A percentile compares a stretch with the other conserved stretches of the same genome.
These are phyloP conservation scores for Chloebia gouldiae DNA, from an alignment of 2,113 vertebrate genomes.

Conservation along the genomic window DNA sequence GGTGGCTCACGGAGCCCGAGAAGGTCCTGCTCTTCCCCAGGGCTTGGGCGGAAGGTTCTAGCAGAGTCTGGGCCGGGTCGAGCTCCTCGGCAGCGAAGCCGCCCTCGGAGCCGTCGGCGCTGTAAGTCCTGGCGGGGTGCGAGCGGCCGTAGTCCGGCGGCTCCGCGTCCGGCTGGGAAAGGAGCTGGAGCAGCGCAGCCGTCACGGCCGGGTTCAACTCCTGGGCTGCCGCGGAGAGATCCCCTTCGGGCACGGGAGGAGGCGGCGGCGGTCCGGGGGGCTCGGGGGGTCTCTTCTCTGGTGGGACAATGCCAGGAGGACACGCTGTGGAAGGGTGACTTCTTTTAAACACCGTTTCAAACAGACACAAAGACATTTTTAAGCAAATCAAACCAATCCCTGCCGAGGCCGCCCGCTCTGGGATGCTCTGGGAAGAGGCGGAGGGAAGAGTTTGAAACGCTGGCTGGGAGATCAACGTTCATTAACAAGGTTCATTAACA, in stretches of 20 bases:
- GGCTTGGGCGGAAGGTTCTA: slow-evolving; percentile 72
- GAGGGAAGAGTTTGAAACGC: background rate
- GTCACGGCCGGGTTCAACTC: slow-evolving; percentile 89
- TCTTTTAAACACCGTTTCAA: slow-evolving; percentile 76
- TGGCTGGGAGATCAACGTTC: background rate
- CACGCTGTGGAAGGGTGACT: slow-evolving; percentile 83
- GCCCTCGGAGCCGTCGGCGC: slow-evolving; percentile 68
- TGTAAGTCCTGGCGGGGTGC: slow-evolving; percentile 74
- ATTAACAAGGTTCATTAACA: background rate
- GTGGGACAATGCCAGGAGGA: slow-evolving; percentile 79
- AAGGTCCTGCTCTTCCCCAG: slow-evolving; percentile 83
- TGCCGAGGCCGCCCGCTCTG: background rate
- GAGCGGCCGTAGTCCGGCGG: slow-evolving; percentile 41
- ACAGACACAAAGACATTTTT: slow-evolving; percentile 1
- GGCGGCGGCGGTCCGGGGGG: slow-evolving; percentile 78
- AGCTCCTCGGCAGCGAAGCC: no score
- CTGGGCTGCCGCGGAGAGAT: slow-evolving; percentile 66
- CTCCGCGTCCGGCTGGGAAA: slow-evolving; percentile 88
- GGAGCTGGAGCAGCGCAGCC: slow-evolving; percentile 90
- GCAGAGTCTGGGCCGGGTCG: slow-evolving; percentile 67
- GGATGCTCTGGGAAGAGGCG: background rate
- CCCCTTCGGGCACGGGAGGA: slow-evolving; percentile 64
- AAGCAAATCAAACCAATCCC: background rate
- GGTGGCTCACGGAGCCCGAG: slow-evolving; percentile 79
- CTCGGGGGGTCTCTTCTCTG: slow-evolving; percentile 88